These are phyloP conservation scores for Stenopsyche tienmushanensis DNA, from an alignment of 1,140 invertebrate genomes.

Conservation along the genomic window DNA sequence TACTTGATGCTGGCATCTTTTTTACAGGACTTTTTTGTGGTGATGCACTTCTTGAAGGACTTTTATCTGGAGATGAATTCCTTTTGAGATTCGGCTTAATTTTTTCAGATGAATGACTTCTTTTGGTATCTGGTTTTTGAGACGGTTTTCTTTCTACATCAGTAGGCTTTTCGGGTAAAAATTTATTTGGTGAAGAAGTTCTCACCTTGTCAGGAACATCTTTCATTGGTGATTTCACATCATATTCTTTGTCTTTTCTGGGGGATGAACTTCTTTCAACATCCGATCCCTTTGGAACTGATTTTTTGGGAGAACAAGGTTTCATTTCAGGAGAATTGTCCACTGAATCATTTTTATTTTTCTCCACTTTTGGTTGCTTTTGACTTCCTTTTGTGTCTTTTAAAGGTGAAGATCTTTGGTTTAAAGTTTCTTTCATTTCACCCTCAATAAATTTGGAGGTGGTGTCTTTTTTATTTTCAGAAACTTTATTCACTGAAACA, in stretches of 20 bases:
- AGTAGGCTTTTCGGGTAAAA: not conserved
- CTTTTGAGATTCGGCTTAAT: conserved; percentile 8
- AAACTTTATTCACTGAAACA: no score
- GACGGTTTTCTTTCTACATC: not conserved
- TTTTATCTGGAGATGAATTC: conserved; percentile 30
- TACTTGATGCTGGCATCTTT: conserved; percentile 32
- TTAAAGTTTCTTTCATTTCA: conserved; percentile 34
- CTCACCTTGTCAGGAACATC: not conserved
- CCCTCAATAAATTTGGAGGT: conserved; percentile 40
- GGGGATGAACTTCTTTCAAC: not conserved
- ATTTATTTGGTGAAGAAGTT: conserved; percentile 8
- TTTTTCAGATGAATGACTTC: conserved; percentile 20
- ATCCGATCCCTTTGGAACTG: not conserved
- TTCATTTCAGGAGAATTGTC: not conserved
- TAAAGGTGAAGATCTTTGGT: no score
- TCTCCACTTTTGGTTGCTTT: not conserved
- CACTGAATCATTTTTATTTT: not conserved
- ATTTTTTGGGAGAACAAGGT: not conserved
- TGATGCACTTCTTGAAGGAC: conserved; percentile 9
- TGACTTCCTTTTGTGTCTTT: conserved; percentile 32
- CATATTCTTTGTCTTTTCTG: no score
- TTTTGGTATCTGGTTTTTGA: conserved; percentile 1
- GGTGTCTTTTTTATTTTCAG: not conserved
- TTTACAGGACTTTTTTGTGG: conserved; percentile 43
- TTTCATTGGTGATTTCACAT: not conserved